Conservation (phyloP, 2,797 vertebrate genomes). For the Oryzias dopingdopingensis region DNA sequence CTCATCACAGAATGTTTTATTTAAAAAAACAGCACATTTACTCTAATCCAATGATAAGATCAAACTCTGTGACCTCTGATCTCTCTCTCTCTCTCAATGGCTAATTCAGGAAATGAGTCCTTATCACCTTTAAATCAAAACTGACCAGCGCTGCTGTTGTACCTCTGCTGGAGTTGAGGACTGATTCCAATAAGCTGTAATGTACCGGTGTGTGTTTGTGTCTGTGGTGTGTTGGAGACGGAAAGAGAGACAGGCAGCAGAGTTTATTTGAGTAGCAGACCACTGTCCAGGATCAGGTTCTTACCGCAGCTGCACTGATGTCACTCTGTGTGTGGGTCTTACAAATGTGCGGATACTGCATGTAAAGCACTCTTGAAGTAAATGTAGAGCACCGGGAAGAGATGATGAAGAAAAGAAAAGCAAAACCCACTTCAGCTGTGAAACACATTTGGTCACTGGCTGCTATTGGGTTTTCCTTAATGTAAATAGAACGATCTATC, state of each 20-base stretch:
- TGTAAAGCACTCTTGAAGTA: conserved; percentile 1
- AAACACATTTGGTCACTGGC: conserved; percentile 21
- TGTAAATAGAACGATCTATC: too few species aligned
- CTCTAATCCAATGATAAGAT: not conserved
- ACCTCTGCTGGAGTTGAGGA: conserved; percentile 15
- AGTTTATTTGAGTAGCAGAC: conserved; percentile 63
- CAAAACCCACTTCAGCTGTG: not conserved
- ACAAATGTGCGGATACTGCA: conserved; percentile 15
- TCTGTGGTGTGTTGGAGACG: conserved; percentile 4
- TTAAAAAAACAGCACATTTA: not conserved
- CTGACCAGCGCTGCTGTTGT: conserved; percentile 9
- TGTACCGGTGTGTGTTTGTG: conserved; percentile 14
- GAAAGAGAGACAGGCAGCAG: conserved; percentile 18
- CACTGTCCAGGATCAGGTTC: conserved; percentile 56
- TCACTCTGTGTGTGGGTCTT: conserved; percentile 16
- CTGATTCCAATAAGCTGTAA: conserved; percentile 48
- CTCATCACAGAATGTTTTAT: too few species aligned
- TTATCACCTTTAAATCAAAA: conserved; percentile 26
- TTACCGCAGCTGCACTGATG: conserved; percentile 65
- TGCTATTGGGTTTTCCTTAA: conserved; percentile 2
- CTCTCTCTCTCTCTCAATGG: not conserved
- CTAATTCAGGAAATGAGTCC: conserved; percentile 9
- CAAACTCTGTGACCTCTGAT: not conserved
- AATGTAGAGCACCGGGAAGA: conserved; percentile 12
- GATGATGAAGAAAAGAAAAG: conserved; percentile 2